These are phyloP conservation scores for Toxotes chatareus DNA, from an alignment of 2,113 vertebrate genomes.

Conservation along the genomic window DNA sequence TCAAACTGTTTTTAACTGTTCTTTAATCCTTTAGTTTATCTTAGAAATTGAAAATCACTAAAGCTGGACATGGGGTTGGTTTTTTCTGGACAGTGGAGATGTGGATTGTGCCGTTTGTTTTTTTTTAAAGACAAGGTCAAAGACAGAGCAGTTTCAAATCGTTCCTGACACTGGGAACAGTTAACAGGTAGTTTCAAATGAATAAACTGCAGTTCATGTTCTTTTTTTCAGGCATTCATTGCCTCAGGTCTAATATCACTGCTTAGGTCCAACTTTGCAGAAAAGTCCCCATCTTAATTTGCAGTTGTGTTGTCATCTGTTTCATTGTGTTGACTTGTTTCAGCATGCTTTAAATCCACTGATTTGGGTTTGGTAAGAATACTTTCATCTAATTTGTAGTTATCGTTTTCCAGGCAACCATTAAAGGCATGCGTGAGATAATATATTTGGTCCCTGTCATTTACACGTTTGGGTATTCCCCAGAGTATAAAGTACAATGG, in stretches of 20 bases:
- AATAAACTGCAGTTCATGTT: neutral
- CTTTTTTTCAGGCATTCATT: neutral
- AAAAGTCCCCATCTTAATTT: neutral
- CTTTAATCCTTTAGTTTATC: neutral
- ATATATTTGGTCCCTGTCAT: slow-evolving; percentile 5
- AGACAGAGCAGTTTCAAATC: neutral
- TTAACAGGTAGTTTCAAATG: neutral
- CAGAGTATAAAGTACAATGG: neutral
- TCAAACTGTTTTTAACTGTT: neutral
- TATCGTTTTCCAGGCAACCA: slow-evolving; percentile 1
- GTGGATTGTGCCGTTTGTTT: neutral
- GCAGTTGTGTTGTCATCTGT: neutral
- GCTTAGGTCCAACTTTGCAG: neutral
- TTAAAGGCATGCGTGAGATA: neutral
- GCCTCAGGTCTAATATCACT: neutral
- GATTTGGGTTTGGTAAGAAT: neutral
- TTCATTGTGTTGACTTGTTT: neutral
- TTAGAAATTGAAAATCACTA: neutral
- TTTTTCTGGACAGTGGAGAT: neutral
- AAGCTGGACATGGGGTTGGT: neutral
- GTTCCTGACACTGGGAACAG: neutral
- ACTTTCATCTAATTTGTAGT: slow-evolving; percentile 7
- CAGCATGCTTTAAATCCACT: slow-evolving; percentile 3
- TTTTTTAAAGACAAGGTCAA: neutral
- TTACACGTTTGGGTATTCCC: slow-evolving; percentile 1